Evolutionary conservation across 1,140 invertebrate genomes (phyloP).

Genomic region (Tribolium castaneum): DNA sequence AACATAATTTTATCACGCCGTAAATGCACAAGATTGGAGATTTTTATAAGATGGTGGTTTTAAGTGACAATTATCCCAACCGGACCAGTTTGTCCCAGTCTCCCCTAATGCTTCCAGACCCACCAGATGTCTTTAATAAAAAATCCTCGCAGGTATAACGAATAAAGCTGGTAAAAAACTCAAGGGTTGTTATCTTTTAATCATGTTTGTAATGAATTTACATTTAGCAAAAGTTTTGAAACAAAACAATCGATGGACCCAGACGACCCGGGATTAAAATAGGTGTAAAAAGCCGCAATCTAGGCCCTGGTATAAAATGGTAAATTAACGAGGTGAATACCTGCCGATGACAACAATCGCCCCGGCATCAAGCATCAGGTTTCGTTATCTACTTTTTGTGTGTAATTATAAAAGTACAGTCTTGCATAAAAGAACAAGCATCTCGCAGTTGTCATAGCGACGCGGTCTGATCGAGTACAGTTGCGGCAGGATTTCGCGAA

Average conservation of each 20-base stretch:
- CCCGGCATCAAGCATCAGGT: conserved; percentile 17
- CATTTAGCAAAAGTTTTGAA: neutral
- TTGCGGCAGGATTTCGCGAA: conserved; percentile 58
- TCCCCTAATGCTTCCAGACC: neutral
- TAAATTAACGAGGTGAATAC: neutral
- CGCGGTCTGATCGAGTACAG: conserved; percentile 59
- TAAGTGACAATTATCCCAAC: neutral
- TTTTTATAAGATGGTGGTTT: neutral
- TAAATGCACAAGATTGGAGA: too few species aligned
- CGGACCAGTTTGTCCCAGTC: neutral
- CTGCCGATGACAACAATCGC: neutral
- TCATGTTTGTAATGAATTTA: neutral
- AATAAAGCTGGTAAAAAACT: neutral
- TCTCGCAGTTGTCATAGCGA: conserved; percentile 61
- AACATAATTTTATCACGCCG: too few species aligned
- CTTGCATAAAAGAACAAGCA: conserved; percentile 54
- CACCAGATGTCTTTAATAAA: neutral
- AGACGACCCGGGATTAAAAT: neutral
- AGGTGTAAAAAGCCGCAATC: neutral
- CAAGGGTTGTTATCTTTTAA: neutral
- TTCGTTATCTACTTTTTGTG: conserved; percentile 56
- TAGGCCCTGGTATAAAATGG: neutral
- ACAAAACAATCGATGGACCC: neutral
- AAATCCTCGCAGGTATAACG: neutral
- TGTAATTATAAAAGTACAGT: conserved; percentile 62